Evolutionary conservation across 1,140 invertebrate species (phyloP).

Genomic region (Orius insidiosus): DNA sequence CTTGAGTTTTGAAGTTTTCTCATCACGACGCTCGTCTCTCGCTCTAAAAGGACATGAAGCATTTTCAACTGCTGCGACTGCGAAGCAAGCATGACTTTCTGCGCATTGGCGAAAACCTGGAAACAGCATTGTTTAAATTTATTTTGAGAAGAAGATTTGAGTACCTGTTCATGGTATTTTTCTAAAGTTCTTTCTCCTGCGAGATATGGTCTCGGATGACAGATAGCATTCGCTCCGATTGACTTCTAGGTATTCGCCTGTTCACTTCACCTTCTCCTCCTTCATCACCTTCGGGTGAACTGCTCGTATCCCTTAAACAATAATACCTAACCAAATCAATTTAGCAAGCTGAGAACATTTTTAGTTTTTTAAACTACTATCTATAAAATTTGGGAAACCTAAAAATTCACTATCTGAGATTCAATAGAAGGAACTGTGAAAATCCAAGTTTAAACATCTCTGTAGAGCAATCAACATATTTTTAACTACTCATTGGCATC

Average conservation of each 20-base stretch:
- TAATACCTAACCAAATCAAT: not conserved
- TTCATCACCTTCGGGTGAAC: constrained; percentile 18
- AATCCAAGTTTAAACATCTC: too few relatives aligned
- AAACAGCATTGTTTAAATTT: too few relatives aligned
- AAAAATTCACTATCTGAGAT: too few relatives aligned
- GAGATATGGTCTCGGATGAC: constrained; percentile 50
- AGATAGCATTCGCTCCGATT: constrained; percentile 45
- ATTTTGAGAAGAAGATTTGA: not conserved
- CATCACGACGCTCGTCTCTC: constrained; percentile 67
- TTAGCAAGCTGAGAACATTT: too few relatives aligned
- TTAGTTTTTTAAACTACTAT: too few relatives aligned
- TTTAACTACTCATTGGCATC: too few relatives aligned
- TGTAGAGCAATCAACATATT: too few relatives aligned
- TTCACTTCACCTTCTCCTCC: constrained; percentile 28
- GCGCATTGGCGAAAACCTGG: constrained; percentile 46
- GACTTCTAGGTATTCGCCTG: constrained; percentile 36
- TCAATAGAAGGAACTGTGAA: too few relatives aligned
- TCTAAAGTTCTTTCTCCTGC: constrained; percentile 61
- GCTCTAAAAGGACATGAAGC: constrained; percentile 44
- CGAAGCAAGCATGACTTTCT: constrained; percentile 60
- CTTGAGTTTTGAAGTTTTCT: constrained; percentile 61
- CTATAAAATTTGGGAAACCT: too few relatives aligned
- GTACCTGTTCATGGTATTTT: constrained; percentile 60
- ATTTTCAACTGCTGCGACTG: constrained; percentile 63
- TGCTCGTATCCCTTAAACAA: constrained; percentile 7